Percentiles rank a stretch among this genome's conserved stretches.
Evolutionary conservation across 1,140 invertebrate species (phyloP).

Genomic region (Cotesia chilonis): DNA sequence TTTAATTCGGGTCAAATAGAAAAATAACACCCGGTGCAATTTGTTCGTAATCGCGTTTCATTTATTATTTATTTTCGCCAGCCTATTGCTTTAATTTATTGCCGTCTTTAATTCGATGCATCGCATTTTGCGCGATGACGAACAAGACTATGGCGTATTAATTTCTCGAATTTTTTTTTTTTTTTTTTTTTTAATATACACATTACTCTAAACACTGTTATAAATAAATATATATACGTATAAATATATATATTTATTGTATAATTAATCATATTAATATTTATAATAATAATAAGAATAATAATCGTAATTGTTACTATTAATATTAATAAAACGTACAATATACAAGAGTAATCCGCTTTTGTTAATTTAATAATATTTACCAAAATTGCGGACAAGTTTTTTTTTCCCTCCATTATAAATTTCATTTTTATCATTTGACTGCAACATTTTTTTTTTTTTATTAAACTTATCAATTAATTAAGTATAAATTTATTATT

Average conservation of each 20-base stretch:
- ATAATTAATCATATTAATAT: constrained; percentile 1
- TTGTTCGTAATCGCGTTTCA: constrained; percentile 1
- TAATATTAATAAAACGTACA: constrained; percentile 27
- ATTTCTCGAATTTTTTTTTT: not conserved
- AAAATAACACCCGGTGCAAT: not conserved
- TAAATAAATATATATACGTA: not conserved
- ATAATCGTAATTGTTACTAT: constrained; percentile 6
- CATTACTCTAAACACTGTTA: constrained; percentile 7
- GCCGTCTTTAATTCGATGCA: constrained; percentile 7
- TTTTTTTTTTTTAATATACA: constrained; percentile 1
- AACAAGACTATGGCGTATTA: constrained; percentile 7
- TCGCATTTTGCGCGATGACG: constrained; percentile 3
- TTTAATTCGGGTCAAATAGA: no score
- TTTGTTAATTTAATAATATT: not conserved
- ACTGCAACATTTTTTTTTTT: not conserved
- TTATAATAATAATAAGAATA: constrained; percentile 26
- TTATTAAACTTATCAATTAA: constrained; percentile 13
- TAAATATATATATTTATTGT: not conserved
- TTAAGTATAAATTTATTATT: constrained; percentile 25
- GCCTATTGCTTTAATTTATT: constrained; percentile 12
- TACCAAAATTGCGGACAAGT: constrained; percentile 6
- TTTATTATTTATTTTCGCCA: not conserved
- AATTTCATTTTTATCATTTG: not conserved
- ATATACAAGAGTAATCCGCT: constrained; percentile 20
- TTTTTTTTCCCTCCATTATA: not conserved